Conservation (phyloP, 2,797 vertebrate species). For the Sebastes hubbsi region DNA sequence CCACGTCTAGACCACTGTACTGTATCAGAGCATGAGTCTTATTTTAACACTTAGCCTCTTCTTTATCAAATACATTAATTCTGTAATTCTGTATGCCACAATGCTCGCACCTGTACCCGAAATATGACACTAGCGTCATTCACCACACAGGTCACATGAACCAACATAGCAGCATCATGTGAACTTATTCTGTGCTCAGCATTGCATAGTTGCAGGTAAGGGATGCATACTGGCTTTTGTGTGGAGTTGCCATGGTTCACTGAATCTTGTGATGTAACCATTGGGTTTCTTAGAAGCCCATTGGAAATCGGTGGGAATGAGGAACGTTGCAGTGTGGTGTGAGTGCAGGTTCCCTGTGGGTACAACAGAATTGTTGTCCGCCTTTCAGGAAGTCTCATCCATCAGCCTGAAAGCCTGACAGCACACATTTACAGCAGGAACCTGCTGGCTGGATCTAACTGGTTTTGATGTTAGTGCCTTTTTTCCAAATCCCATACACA, state of each 20-base stretch:
- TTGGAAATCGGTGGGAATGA: slow-evolving; percentile 60
- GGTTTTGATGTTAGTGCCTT: neutral
- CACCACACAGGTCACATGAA: slow-evolving; percentile 12
- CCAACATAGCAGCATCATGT: slow-evolving; percentile 54
- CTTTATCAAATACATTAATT: neutral
- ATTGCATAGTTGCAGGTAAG: slow-evolving; percentile 23
- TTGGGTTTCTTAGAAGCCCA: slow-evolving; percentile 67
- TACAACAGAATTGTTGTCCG: slow-evolving; percentile 47
- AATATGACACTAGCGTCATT: slow-evolving; percentile 45
- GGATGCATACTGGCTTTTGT: slow-evolving; percentile 66
- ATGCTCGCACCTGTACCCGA: slow-evolving; percentile 41
- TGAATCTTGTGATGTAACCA: slow-evolving; percentile 67
- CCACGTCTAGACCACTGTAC: neutral
- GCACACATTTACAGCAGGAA: slow-evolving; percentile 28
- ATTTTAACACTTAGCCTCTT: neutral
- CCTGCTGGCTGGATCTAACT: slow-evolving; percentile 14
- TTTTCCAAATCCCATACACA: neutral
- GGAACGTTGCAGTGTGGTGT: slow-evolving; percentile 72
- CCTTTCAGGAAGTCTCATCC: slow-evolving; percentile 52
- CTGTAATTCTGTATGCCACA: neutral
- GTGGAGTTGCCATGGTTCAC: slow-evolving; percentile 59
- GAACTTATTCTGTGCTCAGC: slow-evolving; percentile 38
- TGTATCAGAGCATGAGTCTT: neutral
- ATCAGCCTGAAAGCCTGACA: slow-evolving; percentile 40
- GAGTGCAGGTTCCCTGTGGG: slow-evolving; percentile 55